Evolutionary conservation across 1,140 invertebrate species (phyloP).

Genomic region (Cheumatopsyche charites): DNA sequence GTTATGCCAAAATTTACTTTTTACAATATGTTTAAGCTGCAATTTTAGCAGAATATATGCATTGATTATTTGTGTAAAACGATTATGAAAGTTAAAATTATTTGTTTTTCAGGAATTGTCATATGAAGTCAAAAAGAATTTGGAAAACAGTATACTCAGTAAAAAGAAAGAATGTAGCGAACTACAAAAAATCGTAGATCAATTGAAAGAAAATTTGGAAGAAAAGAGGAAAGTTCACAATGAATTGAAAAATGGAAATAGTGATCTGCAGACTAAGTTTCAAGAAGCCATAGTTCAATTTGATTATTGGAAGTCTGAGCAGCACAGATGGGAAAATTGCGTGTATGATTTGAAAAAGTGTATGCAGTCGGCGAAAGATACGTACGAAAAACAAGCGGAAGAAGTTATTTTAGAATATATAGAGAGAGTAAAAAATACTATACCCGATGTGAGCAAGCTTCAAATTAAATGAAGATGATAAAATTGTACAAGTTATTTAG

Average conservation of each 20-base stretch:
- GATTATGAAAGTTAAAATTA: too few species aligned
- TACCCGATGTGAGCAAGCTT: not conserved
- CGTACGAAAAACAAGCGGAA: conserved; percentile 16
- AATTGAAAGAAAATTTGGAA: not conserved
- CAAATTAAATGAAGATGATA: too few species aligned
- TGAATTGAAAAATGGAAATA: too few species aligned
- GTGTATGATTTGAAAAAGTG: conserved; percentile 35
- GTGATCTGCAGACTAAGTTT: too few species aligned
- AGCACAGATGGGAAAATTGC: conserved; percentile 28
- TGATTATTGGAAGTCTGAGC: conserved; percentile 19
- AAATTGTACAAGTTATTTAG: too few species aligned
- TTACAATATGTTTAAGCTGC: conserved; percentile 9
- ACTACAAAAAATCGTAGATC: not conserved
- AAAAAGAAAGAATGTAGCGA: not conserved
- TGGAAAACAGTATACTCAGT: not conserved
- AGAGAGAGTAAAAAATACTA: not conserved
- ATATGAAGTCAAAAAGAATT: not conserved
- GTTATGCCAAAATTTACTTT: too few species aligned
- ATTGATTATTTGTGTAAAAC: too few species aligned
- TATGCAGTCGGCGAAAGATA: conserved; percentile 24
- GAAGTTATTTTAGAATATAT: conserved; percentile 7
- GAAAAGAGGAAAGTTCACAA: too few species aligned
- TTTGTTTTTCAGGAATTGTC: not conserved
- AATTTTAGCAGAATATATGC: too few species aligned
- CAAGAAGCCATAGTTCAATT: not conserved